Evolutionary conservation across 2,888 invertebrate genomes (phyloP), one percentile per base, ranked within the genome.

Genomic region (Caenorhabditis auriculariae): DNA sequence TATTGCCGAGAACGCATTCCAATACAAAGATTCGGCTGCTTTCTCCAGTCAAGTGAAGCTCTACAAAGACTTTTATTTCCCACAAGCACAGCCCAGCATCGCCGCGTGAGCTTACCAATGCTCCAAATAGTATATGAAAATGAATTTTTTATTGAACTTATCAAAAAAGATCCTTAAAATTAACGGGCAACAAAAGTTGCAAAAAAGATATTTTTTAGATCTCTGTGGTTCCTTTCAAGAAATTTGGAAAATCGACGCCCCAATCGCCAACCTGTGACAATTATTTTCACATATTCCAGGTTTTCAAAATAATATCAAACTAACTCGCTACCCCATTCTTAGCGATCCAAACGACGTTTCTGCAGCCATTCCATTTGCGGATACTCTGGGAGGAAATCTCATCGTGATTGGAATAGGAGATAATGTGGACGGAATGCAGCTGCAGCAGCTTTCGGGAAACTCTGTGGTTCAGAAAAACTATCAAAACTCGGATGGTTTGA

Each of bases 271-370:
- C 60, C 53, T 17, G 27, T 53, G 9, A 51, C 54, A 9, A 19
- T 60, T 17, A 21, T 55, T 0, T 37, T 60, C 43, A 60, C 60
- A 29, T 60, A 60, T 39, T 60, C 60, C 12, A 55, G 58, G 58
- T 58, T 52, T 21, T 5, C 12, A 12, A 21, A 1, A 19, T 7
- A n/a, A 4, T n/a, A n/a, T n/a, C n/a, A n/a, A n/a, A n/a, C n/a
- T n/a, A n/a, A n/a, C n/a, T n/a, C n/a, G n/a, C n/a, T n/a, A 9
- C 37, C 49, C 15, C n/a, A 32, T 32, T 9, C n/a, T 32, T 26
- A 54, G 56, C 29, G 32, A 45, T 19, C 49, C 48, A 32, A 17
- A 39, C 9, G 45, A 60, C 49, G 52, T 52, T 4, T 48, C 44
- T 39, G 53, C 12, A 12, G 44, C 60, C 19, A 19, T 60, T 7